Percentiles rank a stretch among this genome's conserved stretches.
phyloP scores from a whole-genome alignment of 2,888 invertebrate genomes.

The Clepsis dumicolana region DNA sequence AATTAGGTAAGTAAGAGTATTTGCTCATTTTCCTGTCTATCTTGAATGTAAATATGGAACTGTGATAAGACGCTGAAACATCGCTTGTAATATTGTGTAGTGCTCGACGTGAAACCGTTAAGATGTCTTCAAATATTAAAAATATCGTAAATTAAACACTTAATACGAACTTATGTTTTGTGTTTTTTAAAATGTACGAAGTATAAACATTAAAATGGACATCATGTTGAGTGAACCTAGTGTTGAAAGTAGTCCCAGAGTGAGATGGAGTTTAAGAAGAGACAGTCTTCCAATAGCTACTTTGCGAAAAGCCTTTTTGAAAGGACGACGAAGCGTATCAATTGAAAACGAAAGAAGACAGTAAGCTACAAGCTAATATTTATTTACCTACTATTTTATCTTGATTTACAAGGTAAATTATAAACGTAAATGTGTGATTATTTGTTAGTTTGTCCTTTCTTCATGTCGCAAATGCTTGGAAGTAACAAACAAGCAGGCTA shows the following conservation, averaged over 20 bases:
- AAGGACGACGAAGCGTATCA: slow-evolving; percentile 64
- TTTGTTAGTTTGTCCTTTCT: no score
- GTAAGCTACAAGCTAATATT: slow-evolving; percentile 56
- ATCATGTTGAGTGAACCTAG: slow-evolving; percentile 43
- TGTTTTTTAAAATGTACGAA: background rate
- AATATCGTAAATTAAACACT: background rate
- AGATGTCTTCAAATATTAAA: slow-evolving; percentile 16
- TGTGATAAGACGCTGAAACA: slow-evolving; percentile 41
- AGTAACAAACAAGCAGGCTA: no score
- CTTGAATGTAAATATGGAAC: slow-evolving; percentile 53
- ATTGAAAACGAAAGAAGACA: slow-evolving; percentile 67
- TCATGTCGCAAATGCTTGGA: no score
- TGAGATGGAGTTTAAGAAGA: slow-evolving; percentile 68
- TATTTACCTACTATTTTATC: background rate
- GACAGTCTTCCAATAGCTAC: slow-evolving; percentile 74
- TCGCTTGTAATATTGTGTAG: slow-evolving; percentile 13
- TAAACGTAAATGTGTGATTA: background rate
- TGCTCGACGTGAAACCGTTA: slow-evolving; percentile 15
- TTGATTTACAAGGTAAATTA: background rate
- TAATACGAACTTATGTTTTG: background rate
- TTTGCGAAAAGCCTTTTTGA: slow-evolving; percentile 70
- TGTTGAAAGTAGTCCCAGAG: slow-evolving; percentile 45
- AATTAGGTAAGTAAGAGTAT: slow-evolving; percentile 45
- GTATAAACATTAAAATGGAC: slow-evolving; percentile 42
- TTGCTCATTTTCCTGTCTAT: slow-evolving; percentile 51